phyloP scores from a whole-genome alignment of 2,113 vertebrate genomes.

The Gavia stellata region DNA sequence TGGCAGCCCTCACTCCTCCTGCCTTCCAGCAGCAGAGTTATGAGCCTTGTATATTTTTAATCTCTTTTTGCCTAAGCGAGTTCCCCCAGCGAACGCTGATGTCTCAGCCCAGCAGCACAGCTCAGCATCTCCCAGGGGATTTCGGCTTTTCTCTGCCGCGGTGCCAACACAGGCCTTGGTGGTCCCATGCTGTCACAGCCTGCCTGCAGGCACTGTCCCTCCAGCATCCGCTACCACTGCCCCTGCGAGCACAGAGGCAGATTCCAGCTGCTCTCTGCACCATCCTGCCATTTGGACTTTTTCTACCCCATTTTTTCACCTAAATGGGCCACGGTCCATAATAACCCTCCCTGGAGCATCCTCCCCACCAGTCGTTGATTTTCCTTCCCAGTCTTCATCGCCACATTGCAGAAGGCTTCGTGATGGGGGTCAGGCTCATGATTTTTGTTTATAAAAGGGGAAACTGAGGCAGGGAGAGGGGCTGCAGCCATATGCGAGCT shows the following conservation, averaged over 20 bases:
- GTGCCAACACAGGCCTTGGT: background rate
- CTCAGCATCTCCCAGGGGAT: background rate
- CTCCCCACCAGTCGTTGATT: fast-evolving
- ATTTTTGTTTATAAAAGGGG: background rate
- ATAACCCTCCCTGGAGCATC: background rate
- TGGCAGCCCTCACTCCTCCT: background rate
- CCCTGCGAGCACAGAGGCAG: background rate
- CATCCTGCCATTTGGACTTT: background rate
- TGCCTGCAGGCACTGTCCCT: background rate
- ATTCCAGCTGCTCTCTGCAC: background rate
- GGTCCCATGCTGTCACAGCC: background rate
- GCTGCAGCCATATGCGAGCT: background rate
- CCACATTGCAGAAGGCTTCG: background rate
- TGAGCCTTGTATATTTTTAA: background rate
- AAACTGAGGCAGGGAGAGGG: background rate
- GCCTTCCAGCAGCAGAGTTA: background rate
- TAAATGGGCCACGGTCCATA: background rate
- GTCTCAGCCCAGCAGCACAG: background rate
- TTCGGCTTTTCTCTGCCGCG: fast-evolving
- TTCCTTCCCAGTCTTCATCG: background rate
- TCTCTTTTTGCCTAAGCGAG: background rate
- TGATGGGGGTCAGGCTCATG: background rate
- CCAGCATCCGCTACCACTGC: background rate
- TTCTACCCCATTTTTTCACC: background rate
- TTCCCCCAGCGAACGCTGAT: background rate